Evolutionary conservation across 1,140 invertebrate genomes (phyloP).

Genomic region (Thaumatotibia leucotreta): DNA sequence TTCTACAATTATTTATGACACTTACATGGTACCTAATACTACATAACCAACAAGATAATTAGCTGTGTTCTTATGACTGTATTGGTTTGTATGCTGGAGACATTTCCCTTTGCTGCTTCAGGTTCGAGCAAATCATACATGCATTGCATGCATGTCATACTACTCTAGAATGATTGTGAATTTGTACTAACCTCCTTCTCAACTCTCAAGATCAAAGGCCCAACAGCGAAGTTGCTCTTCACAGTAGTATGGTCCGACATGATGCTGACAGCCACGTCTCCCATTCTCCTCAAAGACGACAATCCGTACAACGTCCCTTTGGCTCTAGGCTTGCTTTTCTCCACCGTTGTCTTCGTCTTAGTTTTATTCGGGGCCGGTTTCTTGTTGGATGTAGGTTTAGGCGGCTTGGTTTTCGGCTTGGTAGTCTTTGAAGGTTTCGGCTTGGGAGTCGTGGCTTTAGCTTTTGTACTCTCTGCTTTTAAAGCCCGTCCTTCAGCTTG

Average conservation of each 20-base stretch:
- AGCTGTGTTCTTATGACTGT: too few relatives aligned
- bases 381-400: slow-evolving; percentile 50
- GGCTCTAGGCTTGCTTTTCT: slow-evolving; percentile 79
- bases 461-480: slow-evolving; percentile 45
- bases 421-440: slow-evolving; percentile 42
- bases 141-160: too few relatives aligned
- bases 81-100: too few relatives aligned
- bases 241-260: slow-evolving; percentile 87
- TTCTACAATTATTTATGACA: too few relatives aligned
- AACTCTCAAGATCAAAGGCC: slow-evolving; percentile 86
- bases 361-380: slow-evolving; percentile 61
- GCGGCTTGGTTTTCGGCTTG: slow-evolving; percentile 55
- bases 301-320: slow-evolving; percentile 88
- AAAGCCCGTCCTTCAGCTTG: slow-evolving; percentile 43
- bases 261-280: slow-evolving; percentile 87
- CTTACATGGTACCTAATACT: too few relatives aligned
- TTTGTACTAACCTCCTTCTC: slow-evolving; percentile 91
- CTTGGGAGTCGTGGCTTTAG: slow-evolving; percentile 35
- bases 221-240: slow-evolving; percentile 87
- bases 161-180: too few relatives aligned
- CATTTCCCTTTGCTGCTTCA: too few relatives aligned
- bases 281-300: slow-evolving; percentile 84
- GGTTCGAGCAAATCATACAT: too few relatives aligned
- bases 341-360: slow-evolving; percentile 67
- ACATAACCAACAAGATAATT: too few relatives aligned